phyloP scores from a whole-genome alignment of 2,113 vertebrate genomes.

The Pholis gunnellus region DNA sequence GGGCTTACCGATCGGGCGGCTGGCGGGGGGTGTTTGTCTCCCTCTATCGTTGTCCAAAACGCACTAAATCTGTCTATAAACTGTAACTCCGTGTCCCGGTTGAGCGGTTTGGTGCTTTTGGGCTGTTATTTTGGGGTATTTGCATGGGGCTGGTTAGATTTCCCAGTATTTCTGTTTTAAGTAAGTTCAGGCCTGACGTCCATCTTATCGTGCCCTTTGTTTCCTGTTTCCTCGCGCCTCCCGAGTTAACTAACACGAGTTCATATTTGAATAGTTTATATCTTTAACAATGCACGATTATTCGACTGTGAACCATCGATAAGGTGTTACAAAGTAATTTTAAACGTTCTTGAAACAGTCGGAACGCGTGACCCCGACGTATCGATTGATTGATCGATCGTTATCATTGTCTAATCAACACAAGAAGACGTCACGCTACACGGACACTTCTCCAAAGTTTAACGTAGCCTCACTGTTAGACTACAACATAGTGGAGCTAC shows the following conservation, averaged over 20 bases:
- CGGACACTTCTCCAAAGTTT: background rate
- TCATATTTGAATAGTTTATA: slow-evolving; percentile 28
- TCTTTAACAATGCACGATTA: background rate
- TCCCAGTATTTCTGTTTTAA: slow-evolving; percentile 62
- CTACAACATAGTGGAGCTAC: background rate
- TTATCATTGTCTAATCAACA: slow-evolving; percentile 22
- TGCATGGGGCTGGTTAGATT: slow-evolving; percentile 26
- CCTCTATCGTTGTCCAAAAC: slow-evolving; percentile 96
- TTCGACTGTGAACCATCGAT: background rate
- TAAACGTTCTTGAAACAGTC: background rate
- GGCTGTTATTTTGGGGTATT: slow-evolving; percentile 26
- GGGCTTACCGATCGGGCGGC: slow-evolving; percentile 93
- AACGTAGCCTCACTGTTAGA: background rate
- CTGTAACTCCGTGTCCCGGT: slow-evolving; percentile 49
- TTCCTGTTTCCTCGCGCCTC: slow-evolving; percentile 82
- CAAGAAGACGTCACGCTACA: background rate
- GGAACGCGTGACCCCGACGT: background rate
- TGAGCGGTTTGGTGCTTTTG: slow-evolving; percentile 27
- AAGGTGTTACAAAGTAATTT: rapidly evolving
- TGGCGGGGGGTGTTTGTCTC: slow-evolving; percentile 99
- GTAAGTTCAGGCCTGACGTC: slow-evolving; percentile 79
- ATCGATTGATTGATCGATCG: slow-evolving; percentile 31
- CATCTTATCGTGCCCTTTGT: slow-evolving; percentile 82
- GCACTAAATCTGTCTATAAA: slow-evolving; percentile 82
- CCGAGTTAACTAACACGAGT: slow-evolving; percentile 65